These are phyloP conservation scores for Drosophila bocqueti DNA, from an alignment of 1,140 invertebrate species.

Conservation along the genomic window DNA sequence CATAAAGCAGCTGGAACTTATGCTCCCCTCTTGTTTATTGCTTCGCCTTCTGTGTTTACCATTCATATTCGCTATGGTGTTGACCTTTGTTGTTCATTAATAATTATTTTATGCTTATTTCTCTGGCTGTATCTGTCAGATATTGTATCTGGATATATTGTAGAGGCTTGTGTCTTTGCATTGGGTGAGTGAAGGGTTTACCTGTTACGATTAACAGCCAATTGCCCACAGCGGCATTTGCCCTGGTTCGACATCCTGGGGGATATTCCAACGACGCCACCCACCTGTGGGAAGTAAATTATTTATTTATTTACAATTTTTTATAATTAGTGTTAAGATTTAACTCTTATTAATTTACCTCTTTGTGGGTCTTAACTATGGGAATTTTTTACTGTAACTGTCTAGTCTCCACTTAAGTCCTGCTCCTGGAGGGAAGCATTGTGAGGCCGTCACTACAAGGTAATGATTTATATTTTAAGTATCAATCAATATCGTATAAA, in stretches of 20 bases:
- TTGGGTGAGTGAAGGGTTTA: constrained; percentile 46
- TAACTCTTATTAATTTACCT: neutral
- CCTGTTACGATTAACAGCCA: constrained; percentile 69
- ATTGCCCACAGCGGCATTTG: constrained; percentile 46
- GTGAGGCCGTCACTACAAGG: constrained; percentile 36
- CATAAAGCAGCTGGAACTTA: constrained; percentile 38
- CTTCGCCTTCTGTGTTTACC: constrained; percentile 33
- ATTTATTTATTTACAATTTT: neutral
- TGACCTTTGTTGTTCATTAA: constrained; percentile 24
- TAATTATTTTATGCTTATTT: constrained; percentile 18
- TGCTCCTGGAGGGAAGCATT: constrained; percentile 30
- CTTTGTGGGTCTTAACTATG: neutral
- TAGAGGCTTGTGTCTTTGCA: neutral
- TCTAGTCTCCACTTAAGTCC: constrained; percentile 13
- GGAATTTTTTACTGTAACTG: neutral
- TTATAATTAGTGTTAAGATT: neutral
- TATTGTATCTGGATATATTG: constrained; percentile 2
- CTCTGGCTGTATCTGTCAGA: constrained; percentile 6
- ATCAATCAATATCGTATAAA: neutral
- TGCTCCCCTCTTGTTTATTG: constrained; percentile 23
- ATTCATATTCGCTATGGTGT: constrained; percentile 23
- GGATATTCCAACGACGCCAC: constrained; percentile 14
- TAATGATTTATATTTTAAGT: neutral
- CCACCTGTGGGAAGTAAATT: neutral
- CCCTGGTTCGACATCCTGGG: constrained; percentile 55